Conservation (phyloP, 2,113 vertebrate genomes). For the Pavo muticus region DNA sequence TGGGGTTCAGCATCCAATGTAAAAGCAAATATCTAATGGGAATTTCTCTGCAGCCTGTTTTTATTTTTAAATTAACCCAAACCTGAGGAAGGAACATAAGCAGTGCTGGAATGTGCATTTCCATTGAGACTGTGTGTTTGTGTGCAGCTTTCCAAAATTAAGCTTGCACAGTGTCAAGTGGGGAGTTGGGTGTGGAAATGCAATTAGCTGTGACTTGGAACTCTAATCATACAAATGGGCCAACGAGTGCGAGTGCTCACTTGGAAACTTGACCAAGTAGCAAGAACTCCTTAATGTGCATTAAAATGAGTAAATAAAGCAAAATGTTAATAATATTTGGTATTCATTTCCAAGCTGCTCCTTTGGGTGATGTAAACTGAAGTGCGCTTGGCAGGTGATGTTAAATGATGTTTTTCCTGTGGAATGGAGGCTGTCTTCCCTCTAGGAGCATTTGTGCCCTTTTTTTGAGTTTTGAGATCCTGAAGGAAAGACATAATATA, state of each 20-base stretch:
- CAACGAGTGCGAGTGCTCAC: background rate
- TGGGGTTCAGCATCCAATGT: background rate
- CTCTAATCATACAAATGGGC: background rate
- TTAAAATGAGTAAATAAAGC: background rate
- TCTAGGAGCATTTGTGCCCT: background rate
- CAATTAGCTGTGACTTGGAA: background rate
- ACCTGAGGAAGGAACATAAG: background rate
- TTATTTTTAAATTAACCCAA: background rate
- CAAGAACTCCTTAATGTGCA: background rate
- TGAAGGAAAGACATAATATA: background rate
- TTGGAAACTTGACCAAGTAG: background rate
- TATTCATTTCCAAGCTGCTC: background rate
- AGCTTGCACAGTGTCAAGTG: background rate
- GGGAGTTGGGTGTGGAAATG: background rate
- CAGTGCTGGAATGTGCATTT: background rate
- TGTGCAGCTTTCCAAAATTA: background rate
- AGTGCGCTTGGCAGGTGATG: background rate
- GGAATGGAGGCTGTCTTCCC: background rate
- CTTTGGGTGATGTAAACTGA: background rate
- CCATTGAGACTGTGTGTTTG: background rate
- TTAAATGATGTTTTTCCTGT: background rate
- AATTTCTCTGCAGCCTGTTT: background rate
- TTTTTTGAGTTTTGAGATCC: background rate
- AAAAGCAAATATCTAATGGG: background rate
- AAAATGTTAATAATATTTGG: background rate